Evolutionary conservation across 2,797 vertebrate genomes (phyloP).

Genomic region (Malacoctenus gilli): DNA sequence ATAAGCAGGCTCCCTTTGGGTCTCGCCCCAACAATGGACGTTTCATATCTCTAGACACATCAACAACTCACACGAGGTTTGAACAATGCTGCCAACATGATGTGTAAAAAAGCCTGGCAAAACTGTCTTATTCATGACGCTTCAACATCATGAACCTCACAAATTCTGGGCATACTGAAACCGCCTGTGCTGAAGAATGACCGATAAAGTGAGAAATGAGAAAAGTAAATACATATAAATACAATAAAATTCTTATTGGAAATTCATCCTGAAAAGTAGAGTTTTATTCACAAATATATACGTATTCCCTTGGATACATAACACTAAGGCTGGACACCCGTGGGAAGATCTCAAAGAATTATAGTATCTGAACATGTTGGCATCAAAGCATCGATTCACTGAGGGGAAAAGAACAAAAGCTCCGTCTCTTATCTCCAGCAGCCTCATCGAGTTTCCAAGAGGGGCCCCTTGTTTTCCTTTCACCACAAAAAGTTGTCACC

Average conservation of each 20-base stretch:
- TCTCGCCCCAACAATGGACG: conserved; percentile 32
- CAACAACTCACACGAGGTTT: conserved; percentile 18
- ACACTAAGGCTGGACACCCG: neutral
- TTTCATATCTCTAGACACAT: conserved; percentile 37
- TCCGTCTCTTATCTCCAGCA: conserved; percentile 33
- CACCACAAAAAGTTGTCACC: conserved; percentile 47
- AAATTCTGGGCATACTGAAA: conserved; percentile 45
- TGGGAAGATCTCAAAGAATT: conserved; percentile 6
- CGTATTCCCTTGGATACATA: too few relatives aligned
- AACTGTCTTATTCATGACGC: conserved; percentile 48
- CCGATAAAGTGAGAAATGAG: too few relatives aligned
- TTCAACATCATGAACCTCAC: conserved; percentile 43
- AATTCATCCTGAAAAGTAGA: too few relatives aligned
- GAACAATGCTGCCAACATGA: conserved; percentile 18
- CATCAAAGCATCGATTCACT: conserved; percentile 24
- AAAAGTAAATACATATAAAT: too few relatives aligned
- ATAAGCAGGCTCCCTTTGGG: conserved; percentile 30
- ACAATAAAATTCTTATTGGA: too few relatives aligned
- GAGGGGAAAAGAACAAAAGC: conserved; percentile 30
- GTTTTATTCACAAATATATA: too few relatives aligned
- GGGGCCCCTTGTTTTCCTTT: conserved; percentile 47
- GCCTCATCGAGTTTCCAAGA: conserved; percentile 21
- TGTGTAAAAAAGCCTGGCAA: conserved; percentile 12
- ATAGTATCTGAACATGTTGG: conserved; percentile 5
- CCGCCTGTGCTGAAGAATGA: conserved; percentile 1